Conservation (phyloP, 1,140 invertebrate species). For the Drosophila asahinai region DNA sequence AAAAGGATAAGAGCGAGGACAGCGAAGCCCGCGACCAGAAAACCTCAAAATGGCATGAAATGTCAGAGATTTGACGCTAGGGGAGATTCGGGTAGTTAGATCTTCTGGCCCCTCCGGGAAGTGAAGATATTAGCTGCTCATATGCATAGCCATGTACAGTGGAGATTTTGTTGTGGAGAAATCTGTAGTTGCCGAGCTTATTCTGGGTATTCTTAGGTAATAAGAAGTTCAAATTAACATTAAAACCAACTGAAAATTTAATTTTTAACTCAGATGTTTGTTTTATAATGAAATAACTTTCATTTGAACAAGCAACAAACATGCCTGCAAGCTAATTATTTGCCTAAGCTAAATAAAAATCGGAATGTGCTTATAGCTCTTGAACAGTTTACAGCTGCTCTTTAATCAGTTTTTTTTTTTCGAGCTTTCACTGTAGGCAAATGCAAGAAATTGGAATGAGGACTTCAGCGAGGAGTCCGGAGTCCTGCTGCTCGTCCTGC, state of each 20-base stretch:
- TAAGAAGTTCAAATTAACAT: too few species aligned
- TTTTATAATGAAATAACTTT: background rate
- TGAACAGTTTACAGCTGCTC: background rate
- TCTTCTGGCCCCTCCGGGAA: constrained; percentile 33
- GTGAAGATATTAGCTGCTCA: constrained; percentile 50
- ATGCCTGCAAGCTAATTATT: background rate
- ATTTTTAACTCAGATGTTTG: background rate
- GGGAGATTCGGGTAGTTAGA: constrained; percentile 42
- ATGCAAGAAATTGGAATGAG: constrained; percentile 17
- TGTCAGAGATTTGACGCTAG: constrained; percentile 58
- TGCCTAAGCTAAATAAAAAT: too few species aligned
- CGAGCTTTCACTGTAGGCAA: constrained; percentile 28
- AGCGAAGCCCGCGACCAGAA: constrained; percentile 52
- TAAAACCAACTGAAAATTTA: background rate
- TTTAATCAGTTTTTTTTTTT: background rate
- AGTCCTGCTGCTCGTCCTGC: constrained; percentile 16
- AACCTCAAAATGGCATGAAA: constrained; percentile 66
- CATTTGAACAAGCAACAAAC: background rate
- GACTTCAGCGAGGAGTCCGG: constrained; percentile 1
- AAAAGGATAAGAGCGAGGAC: constrained; percentile 19
- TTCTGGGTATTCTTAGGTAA: too few species aligned
- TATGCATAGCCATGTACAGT: constrained; percentile 66
- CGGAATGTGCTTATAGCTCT: too few species aligned
- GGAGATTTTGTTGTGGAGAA: constrained; percentile 8
- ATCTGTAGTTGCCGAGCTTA: background rate